Base-by-base conservation (phyloP, 2,888 invertebrate species). In the Hydraecia micacea region DNA sequence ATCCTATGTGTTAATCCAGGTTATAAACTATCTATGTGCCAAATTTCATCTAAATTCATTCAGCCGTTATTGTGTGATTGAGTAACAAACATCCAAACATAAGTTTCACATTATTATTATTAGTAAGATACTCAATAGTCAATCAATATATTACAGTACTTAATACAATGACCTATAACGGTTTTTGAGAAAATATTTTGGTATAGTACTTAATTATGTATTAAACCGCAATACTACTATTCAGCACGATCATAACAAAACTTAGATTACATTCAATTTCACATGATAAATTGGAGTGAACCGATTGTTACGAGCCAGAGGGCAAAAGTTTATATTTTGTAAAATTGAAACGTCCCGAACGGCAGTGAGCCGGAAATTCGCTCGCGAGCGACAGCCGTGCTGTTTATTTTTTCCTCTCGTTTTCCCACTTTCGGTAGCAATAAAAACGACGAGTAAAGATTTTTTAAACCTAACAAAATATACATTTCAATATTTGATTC, bases 361-460 rank as follows among this genome's bases (percentile, higher is more conserved):
- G 93, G 93, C 93, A 94, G 90, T 90, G 92, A 92, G 93, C 92
- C 94, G 95, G 95, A 95, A 94, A 94, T 94, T 93, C 91, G 91
- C 87, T 90, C 91, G 93, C 92, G 90, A 90, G 90, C 92, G 91
- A 83, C 93, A 92, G 90, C 88, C 84, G 85, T 90, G 84, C 79
- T 92, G 92, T 93, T 94, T 92, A 92, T 94, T 93, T 94, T 93
- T 93, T 90, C 86, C 88, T 89, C 90, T 87, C 89, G 89, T 93
- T 91, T 93, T 92, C 88, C 91, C 92, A 92, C 90, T 94, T 93
- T 94, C 87, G 89, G 87, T 81, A 90, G 91, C 91, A 93, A 93
- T 93, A 93, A 94, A 93, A 94, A 90, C 86, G 89, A 90, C 86
- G 89, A 91, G 89, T 84, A 88, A 81, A 81, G 84, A 81, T 87